Conservation (phyloP, 2,113 vertebrate species). For the Aegithalos caudatus region DNA sequence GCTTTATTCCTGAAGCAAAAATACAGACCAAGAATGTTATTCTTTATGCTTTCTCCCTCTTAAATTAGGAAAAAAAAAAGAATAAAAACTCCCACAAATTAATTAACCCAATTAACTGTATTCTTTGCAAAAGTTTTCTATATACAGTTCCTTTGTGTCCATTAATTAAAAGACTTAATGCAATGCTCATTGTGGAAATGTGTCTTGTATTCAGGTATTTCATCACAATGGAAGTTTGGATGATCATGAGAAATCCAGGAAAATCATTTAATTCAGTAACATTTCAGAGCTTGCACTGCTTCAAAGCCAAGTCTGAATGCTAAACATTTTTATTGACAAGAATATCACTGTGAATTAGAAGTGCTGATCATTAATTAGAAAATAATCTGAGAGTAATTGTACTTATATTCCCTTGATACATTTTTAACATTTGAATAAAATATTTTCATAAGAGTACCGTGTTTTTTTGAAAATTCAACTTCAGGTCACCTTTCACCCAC, state of each 20-base stretch:
- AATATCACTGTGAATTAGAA: not conserved
- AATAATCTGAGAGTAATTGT: not conserved
- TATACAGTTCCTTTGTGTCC: not conserved
- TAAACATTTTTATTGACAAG: not conserved
- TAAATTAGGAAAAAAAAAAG: slow-evolving; percentile 29
- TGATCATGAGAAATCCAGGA: not conserved
- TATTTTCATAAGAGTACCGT: not conserved
- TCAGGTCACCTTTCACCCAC: not conserved
- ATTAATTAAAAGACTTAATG: not conserved
- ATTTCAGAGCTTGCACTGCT: not conserved
- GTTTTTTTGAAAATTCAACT: not conserved
- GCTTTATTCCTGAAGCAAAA: not conserved
- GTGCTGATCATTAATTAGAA: not conserved
- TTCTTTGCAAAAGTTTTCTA: slow-evolving; percentile 21
- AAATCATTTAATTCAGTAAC: not conserved
- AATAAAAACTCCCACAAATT: not conserved
- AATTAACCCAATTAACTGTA: slow-evolving; percentile 27
- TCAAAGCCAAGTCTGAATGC: not conserved
- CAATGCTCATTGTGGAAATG: not conserved
- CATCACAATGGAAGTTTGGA: not conserved
- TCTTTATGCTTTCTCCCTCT: slow-evolving; percentile 6
- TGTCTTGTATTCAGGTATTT: not conserved
- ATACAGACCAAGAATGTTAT: not conserved
- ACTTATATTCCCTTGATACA: not conserved
- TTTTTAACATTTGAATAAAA: not conserved